Conservation (phyloP, 2,888 invertebrate genomes). For the Zootermopsis nevadensis region DNA sequence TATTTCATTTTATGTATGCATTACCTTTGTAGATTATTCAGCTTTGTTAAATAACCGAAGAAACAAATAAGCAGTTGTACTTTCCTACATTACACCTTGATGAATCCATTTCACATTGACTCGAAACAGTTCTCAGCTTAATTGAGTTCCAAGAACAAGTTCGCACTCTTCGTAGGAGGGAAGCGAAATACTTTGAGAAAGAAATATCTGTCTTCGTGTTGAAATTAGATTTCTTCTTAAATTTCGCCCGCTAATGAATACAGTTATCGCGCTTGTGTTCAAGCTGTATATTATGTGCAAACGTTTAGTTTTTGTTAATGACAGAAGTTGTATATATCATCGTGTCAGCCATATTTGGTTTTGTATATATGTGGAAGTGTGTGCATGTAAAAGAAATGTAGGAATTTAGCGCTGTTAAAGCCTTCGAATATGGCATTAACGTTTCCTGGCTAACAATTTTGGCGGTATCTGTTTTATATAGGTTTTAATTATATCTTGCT, state of each 20-base stretch:
- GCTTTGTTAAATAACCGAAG: too few relatives aligned
- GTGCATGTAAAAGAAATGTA: constrained; percentile 32
- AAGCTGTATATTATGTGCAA: constrained; percentile 7
- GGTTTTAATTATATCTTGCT: constrained; percentile 43
- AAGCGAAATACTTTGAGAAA: background rate
- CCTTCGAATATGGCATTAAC: background rate
- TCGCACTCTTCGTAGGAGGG: background rate
- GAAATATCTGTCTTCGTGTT: background rate
- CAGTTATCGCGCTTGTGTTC: background rate
- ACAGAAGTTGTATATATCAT: background rate
- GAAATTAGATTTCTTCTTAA: background rate
- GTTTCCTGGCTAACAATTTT: background rate
- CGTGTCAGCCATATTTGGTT: constrained; percentile 10
- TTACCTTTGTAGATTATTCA: too few relatives aligned
- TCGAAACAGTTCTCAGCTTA: background rate
- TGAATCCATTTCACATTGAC: too few relatives aligned
- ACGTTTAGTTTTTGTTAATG: constrained; percentile 7
- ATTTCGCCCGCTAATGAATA: background rate
- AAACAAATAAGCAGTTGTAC: too few relatives aligned
- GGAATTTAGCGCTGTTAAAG: constrained; percentile 42
- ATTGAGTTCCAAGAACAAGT: background rate
- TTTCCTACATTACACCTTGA: too few relatives aligned
- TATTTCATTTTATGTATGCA: too few relatives aligned
- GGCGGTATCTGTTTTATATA: constrained; percentile 1
- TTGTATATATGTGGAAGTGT: background rate